Conservation (phyloP, 2,113 vertebrate genomes). For the Eulemur rufifrons region DNA sequence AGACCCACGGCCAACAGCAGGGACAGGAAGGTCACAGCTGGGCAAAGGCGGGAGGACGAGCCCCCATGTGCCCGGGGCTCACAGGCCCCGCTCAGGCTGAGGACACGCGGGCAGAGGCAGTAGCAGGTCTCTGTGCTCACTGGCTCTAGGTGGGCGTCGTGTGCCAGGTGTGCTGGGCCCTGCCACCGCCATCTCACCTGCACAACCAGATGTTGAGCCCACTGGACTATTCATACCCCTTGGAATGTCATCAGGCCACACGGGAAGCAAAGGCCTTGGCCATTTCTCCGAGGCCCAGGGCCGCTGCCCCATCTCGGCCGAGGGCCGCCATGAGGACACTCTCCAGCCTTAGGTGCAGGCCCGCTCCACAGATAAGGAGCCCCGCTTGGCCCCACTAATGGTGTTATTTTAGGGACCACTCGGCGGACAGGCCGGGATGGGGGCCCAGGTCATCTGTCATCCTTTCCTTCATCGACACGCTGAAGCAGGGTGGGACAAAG, state of each 20-base stretch:
- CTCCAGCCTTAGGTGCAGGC: not conserved
- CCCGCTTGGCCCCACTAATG: conserved; percentile 53
- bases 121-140: not conserved
- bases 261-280: not conserved
- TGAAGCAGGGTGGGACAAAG: not conserved
- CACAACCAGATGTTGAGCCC: rapidly evolving
- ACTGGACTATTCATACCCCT: not conserved
- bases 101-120: rapidly evolving
- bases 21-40: not conserved
- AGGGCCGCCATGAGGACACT: not conserved
- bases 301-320: not conserved
- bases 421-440: conserved; percentile 3
- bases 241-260: not conserved
- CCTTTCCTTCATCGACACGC: conserved; percentile 56
- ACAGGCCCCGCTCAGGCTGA: not conserved
- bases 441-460: conserved; percentile 41
- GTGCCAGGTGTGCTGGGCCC: not conserved
- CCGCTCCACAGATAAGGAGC: conserved; percentile 64
- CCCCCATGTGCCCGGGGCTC: rapidly evolving
- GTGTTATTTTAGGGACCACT: conserved; percentile 80
- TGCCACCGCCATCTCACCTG: rapidly evolving
- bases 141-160: not conserved
- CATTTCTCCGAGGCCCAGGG: rapidly evolving
- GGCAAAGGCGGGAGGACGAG: not conserved
- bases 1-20: rapidly evolving